Percentiles rank a stretch among this genome's conserved stretches.
Conservation (phyloP, 2,113 vertebrate species). For the Accipiter cooperii region DNA sequence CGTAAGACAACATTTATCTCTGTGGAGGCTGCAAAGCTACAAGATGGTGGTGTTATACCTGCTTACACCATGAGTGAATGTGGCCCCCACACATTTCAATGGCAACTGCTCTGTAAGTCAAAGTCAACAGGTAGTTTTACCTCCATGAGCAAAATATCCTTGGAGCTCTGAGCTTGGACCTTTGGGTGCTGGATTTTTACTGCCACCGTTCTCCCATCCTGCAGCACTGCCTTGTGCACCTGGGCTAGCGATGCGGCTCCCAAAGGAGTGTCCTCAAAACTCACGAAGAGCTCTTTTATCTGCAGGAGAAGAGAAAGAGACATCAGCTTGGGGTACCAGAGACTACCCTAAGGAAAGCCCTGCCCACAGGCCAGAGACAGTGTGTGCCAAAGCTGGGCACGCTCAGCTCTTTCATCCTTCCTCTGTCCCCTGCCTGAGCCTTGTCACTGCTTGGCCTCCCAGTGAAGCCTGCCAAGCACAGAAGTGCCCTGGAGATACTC, state of each 20-base stretch:
- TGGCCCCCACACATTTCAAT: rapidly evolving
- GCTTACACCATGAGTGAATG: neutral
- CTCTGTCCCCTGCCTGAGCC: neutral
- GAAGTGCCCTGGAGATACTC: neutral
- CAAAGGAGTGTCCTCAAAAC: conserved; percentile 87
- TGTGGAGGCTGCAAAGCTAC: neutral
- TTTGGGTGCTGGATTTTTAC: conserved; percentile 98
- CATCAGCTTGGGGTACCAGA: neutral
- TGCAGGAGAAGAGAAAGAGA: conserved; percentile 60
- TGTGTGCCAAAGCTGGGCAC: neutral
- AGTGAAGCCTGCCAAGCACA: neutral
- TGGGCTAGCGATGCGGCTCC: conserved; percentile 96
- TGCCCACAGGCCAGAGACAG: neutral
- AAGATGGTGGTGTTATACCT: neutral
- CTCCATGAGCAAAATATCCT: conserved; percentile 94
- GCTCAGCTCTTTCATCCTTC: neutral
- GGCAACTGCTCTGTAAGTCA: neutral
- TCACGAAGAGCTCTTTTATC: conserved; percentile 87
- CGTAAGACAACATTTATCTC: neutral
- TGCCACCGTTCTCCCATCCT: conserved; percentile 89
- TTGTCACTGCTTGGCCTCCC: neutral
- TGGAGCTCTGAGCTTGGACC: conserved; percentile 87
- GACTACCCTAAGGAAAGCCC: neutral
- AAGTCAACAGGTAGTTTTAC: conserved; percentile 64
- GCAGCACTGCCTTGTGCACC: conserved; percentile 92